Evolutionary conservation across 2,888 invertebrate species (phyloP), one percentile per base, ranked within the genome.

Genomic region (Tetragonisca angustula): DNA sequence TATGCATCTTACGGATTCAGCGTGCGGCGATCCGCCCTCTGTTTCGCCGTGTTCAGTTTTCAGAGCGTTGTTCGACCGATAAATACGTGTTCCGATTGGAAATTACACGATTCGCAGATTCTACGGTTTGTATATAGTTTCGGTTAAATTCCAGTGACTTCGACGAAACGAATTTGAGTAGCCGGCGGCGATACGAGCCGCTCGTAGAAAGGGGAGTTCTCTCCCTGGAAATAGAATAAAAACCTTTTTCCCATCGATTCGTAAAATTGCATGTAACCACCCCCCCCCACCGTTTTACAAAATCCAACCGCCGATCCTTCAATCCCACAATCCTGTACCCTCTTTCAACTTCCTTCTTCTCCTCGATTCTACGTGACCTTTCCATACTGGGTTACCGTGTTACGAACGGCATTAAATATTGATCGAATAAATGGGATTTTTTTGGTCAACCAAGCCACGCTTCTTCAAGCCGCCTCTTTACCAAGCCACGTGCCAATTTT

Each of bases 401-500:
- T 74, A 49, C 50, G 59, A 70, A 70, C 32, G 62, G 64, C 76
- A 81, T 80, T 88, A 79, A 83, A 85, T 90, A 90, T 91, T 87
- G 91, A 92, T 91, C 90, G 90, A 87, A 90, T 90, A 89, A 91
- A 90, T 89, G 89, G 79, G 80, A 83, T 81, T 82, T 83, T 32
- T 32, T 17, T 54, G 32, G 1, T 59, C 50, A 62, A 77, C 6
- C 6, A 36, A 36, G 36, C 17, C 52, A 54, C 15, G 17, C 2
- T 56, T 11, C 27, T 27, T 27, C 27, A 27, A 27, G 27, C 27
- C 43, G 24, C 24, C 56, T 43, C 4, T 36, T n/a, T 9, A 9
- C 56, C 19, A 36, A 36, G 11, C 56, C 15, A 24, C 4, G 5
- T 17, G 59, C 15, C 59, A 17, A 24, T 59, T 24, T n/a, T n/a